Evolutionary conservation across 2,888 invertebrate genomes (phyloP).

Genomic region (Priapulus caudatus): DNA sequence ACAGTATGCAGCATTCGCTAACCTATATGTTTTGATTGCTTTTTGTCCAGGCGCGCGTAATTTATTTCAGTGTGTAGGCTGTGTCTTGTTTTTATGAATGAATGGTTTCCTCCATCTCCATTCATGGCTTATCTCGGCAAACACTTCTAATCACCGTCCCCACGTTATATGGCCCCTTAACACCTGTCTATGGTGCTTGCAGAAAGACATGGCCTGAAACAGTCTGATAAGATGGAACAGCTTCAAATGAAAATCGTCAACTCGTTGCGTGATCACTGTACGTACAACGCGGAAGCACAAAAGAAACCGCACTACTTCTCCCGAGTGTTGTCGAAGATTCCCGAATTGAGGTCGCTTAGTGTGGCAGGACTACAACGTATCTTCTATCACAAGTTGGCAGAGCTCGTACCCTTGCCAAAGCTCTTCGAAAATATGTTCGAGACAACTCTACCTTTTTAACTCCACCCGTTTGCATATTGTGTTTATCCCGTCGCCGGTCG

Average conservation of each 20-base stretch:
- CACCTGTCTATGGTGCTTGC: conserved; percentile 28
- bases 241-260: conserved; percentile 93
- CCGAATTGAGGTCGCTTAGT: conserved; percentile 79
- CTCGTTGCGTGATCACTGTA: conserved; percentile 87
- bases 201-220: conserved; percentile 85
- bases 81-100: too few relatives aligned
- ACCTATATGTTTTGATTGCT: too few relatives aligned
- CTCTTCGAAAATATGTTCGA: conserved; percentile 91
- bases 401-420: conserved; percentile 76
- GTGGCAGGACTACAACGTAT: conserved; percentile 87
- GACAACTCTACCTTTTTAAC: conserved; percentile 78
- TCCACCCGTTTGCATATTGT: neutral
- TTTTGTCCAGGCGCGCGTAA: too few relatives aligned
- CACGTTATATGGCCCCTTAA: neutral
- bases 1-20: too few relatives aligned
- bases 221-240: conserved; percentile 82
- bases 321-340: conserved; percentile 75
- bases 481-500: too few relatives aligned
- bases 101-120: too few relatives aligned
- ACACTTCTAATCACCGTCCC: conserved; percentile 38
- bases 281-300: conserved; percentile 74
- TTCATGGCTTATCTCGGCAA: too few relatives aligned
- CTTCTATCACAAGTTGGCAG: conserved; percentile 83
- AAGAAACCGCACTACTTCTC: conserved; percentile 88
- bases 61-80: too few relatives aligned